Percentiles rank a stretch among this genome's conserved stretches.
These are phyloP conservation scores for Rhodophaea formosa DNA, from an alignment of 2,888 invertebrate species.

Conservation along the genomic window DNA sequence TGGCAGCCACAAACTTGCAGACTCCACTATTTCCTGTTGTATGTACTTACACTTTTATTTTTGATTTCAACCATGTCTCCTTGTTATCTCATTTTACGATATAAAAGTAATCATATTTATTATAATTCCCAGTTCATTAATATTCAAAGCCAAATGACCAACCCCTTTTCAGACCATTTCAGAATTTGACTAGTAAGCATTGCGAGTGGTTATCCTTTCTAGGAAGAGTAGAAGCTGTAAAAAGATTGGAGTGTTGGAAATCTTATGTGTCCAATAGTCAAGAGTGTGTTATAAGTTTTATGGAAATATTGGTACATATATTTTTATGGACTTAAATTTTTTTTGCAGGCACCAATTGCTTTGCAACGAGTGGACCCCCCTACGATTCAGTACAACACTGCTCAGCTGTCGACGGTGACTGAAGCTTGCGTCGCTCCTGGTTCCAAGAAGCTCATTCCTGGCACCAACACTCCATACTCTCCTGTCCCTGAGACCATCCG, in stretches of 20 bases:
- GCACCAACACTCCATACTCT: conserved; percentile 66
- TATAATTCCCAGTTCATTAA: background rate
- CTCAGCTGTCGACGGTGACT: conserved; percentile 65
- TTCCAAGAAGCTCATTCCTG: conserved; percentile 58
- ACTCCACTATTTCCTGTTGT: conserved; percentile 73
- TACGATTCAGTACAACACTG: conserved; percentile 59
- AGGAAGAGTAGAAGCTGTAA: too few species aligned
- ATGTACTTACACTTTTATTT: conserved; percentile 50
- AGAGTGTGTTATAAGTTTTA: too few species aligned
- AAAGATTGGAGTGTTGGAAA: too few species aligned
- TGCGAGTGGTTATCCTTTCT: too few species aligned
- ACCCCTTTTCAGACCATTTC: too few species aligned
- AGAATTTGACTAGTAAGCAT: too few species aligned
- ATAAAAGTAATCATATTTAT: too few species aligned
- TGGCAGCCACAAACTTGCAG: conserved; percentile 63
- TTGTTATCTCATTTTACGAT: conserved; percentile 18
- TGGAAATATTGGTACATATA: too few species aligned
- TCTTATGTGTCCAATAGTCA: too few species aligned
- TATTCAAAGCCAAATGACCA: too few species aligned
- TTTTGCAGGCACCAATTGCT: conserved; percentile 63
- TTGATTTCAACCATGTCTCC: background rate
- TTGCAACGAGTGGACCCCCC: conserved; percentile 72
- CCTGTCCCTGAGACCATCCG: conserved; percentile 58
- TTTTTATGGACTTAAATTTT: conserved; percentile 17
- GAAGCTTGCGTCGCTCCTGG: conserved; percentile 58